Percentiles rank a stretch among this genome's conserved stretches.
Conservation (phyloP, 2,113 vertebrate species). For the Caretta caretta region DNA sequence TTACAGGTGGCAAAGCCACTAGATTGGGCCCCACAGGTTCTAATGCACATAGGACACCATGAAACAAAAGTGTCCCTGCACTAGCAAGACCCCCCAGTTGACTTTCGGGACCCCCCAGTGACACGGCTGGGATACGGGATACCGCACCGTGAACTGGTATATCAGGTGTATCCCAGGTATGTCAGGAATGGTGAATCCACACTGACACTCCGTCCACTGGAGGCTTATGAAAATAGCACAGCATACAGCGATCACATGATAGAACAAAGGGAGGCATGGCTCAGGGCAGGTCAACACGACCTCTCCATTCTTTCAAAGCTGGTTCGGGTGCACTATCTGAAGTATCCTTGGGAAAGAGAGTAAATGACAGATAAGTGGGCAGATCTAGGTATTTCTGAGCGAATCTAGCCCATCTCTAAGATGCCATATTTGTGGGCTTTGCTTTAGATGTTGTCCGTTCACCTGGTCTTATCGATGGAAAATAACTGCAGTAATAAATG, state of each 20-base stretch:
- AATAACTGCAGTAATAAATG: neutral
- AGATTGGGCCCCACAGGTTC: neutral
- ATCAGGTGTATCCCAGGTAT: neutral
- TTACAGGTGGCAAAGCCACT: conserved; percentile 39
- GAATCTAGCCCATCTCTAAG: neutral
- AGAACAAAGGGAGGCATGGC: neutral
- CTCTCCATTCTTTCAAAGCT: neutral
- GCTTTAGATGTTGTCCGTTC: neutral
- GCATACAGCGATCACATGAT: accelerated
- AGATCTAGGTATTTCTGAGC: neutral
- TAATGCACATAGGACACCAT: neutral
- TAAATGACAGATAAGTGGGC: neutral
- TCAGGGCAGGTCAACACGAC: neutral
- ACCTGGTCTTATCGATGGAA: neutral
- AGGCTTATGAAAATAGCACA: accelerated
- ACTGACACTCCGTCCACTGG: neutral
- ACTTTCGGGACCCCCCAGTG: accelerated
- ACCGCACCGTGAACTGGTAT: neutral
- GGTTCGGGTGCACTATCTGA: neutral
- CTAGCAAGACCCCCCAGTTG: neutral
- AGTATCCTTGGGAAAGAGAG: neutral
- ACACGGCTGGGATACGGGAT: neutral
- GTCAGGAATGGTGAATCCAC: neutral
- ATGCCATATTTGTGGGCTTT: neutral
- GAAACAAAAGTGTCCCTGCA: neutral